Conservation (phyloP, 2,797 vertebrate genomes). For the Xiphophorus birchmanni region DNA sequence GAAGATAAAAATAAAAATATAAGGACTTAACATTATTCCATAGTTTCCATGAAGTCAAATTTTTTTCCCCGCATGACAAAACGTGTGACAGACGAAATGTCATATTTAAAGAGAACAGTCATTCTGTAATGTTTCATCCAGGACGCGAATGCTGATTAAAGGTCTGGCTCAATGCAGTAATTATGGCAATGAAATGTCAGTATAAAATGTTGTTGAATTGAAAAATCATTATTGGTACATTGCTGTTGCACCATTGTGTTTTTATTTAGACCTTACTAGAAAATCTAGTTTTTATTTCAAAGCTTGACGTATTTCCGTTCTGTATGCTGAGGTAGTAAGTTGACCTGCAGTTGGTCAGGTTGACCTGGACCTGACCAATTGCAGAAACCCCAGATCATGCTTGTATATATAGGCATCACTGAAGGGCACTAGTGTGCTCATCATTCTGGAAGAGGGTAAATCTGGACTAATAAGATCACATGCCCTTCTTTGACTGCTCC, state of each 20-base stretch:
- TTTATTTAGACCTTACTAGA: not conserved
- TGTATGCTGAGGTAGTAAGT: not conserved
- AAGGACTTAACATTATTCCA: not conserved
- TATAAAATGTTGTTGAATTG: not conserved
- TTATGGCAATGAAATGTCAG: not conserved
- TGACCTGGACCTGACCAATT: not conserved
- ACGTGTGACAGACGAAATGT: conserved; percentile 1
- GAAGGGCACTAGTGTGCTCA: not conserved
- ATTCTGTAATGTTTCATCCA: conserved; percentile 4
- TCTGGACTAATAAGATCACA: not conserved
- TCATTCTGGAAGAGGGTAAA: not conserved
- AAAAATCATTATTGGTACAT: conserved; percentile 4
- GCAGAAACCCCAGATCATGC: not conserved
- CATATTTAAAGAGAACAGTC: not conserved
- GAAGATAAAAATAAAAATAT: not conserved
- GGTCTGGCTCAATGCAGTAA: not conserved
- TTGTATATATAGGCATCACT: not conserved
- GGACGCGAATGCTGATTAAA: not conserved
- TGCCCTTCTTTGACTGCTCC: not conserved
- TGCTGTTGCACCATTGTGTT: not conserved
- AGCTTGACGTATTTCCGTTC: not conserved
- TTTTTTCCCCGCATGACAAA: not conserved
- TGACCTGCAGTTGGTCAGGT: not conserved
- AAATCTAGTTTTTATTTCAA: not conserved
- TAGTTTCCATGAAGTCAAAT: not conserved